These are phyloP conservation scores for Macroglossus sobrinus DNA, from an alignment of 2,113 vertebrate genomes.

Conservation along the genomic window DNA sequence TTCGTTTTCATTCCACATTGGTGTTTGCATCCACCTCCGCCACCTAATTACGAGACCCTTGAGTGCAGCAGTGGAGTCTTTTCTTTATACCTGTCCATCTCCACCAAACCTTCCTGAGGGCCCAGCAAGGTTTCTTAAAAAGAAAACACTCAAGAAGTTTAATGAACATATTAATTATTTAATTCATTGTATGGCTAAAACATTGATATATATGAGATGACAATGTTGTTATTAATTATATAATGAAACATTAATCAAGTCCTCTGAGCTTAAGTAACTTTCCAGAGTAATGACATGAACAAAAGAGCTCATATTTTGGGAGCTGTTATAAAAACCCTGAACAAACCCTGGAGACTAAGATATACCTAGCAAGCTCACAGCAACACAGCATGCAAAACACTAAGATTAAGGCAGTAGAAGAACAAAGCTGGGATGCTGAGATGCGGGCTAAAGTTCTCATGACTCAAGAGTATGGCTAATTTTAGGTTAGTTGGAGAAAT, in stretches of 20 bases:
- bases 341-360: not conserved
- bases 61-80: not conserved
- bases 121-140: not conserved
- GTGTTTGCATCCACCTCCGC: not conserved
- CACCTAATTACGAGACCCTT: not conserved
- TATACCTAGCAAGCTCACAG: not conserved
- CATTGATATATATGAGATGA: not conserved
- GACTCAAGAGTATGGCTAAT: not conserved
- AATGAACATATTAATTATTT: not conserved
- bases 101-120: not conserved
- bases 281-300: not conserved
- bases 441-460: not conserved
- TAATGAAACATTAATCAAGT: slow-evolving; percentile 15
- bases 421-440: not conserved
- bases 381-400: not conserved
- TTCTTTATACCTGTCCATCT: not conserved
- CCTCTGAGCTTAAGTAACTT: not conserved
- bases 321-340: not conserved
- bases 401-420: not conserved
- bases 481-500: not conserved
- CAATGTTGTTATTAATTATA: not conserved
- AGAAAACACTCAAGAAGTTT: not conserved
- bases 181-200: not conserved
- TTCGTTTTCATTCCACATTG: not conserved
- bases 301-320: not conserved